Percentiles rank a stretch among this genome's conserved stretches.
Conservation (phyloP, 2,888 invertebrate genomes). For the Andrena marginata region DNA sequence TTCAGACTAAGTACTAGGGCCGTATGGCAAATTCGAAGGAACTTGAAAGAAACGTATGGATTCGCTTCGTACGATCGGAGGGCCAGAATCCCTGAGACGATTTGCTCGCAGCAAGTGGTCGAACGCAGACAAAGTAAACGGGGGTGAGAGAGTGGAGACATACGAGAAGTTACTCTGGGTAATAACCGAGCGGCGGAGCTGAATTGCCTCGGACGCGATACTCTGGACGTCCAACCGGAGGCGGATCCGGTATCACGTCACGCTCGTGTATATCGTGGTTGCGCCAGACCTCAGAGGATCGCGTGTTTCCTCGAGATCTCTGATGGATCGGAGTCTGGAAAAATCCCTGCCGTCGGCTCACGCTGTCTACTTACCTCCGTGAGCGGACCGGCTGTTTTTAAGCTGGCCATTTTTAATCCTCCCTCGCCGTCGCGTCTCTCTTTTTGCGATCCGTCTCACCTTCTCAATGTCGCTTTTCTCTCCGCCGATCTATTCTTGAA, state of each 20-base stretch:
- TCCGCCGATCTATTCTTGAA: not conserved
- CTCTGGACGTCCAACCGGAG: constrained; percentile 66
- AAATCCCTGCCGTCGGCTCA: constrained; percentile 40
- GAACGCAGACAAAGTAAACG: constrained; percentile 25
- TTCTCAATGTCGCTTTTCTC: constrained; percentile 2
- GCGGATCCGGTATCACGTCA: constrained; percentile 76
- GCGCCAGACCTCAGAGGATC: constrained; percentile 62
- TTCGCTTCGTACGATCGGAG: not conserved
- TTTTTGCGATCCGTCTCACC: not conserved
- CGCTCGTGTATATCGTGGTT: constrained; percentile 65
- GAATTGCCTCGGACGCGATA: constrained; percentile 70
- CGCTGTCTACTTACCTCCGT: constrained; percentile 27
- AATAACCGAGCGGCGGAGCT: constrained; percentile 70
- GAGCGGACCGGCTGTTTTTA: constrained; percentile 10
- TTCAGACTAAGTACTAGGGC: no score
- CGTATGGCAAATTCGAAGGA: not conserved
- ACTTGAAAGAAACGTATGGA: not conserved
- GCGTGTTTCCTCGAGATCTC: constrained; percentile 63
- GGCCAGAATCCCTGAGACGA: constrained; percentile 30
- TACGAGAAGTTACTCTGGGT: constrained; percentile 67
- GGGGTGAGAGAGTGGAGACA: constrained; percentile 55
- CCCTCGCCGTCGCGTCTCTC: not conserved
- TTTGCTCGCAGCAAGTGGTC: constrained; percentile 16
- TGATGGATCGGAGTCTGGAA: constrained; percentile 58
- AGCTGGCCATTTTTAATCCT: constrained; percentile 11